Evolutionary conservation across 2,113 vertebrate genomes (phyloP).

Genomic region (Mustelus asterias): DNA sequence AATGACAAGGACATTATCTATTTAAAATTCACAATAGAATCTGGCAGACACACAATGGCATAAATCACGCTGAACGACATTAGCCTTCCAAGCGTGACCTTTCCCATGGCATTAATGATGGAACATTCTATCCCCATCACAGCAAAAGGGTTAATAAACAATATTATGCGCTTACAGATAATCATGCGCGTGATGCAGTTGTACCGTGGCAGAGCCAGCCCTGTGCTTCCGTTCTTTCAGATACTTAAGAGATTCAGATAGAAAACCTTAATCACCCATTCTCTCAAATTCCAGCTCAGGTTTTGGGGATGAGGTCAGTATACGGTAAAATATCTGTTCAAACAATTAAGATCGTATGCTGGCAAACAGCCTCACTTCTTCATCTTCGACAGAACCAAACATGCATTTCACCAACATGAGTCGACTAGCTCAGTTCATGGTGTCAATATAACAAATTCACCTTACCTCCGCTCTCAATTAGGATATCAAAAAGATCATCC

Average conservation of each 20-base stretch:
- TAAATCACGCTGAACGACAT: neutral
- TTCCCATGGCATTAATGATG: neutral
- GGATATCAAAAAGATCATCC: slow-evolving; percentile 97
- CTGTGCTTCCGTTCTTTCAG: neutral
- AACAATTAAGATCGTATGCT: neutral
- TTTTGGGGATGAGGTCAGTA: neutral
- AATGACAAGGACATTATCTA: neutral
- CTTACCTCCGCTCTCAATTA: slow-evolving; percentile 95
- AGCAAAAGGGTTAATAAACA: neutral
- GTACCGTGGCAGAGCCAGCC: neutral
- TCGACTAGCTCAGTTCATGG: neutral
- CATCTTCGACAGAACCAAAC: neutral
- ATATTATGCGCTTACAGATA: neutral
- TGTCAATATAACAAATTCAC: neutral
- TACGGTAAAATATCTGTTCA: neutral
- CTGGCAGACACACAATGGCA: neutral
- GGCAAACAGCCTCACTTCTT: neutral
- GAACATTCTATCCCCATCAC: neutral
- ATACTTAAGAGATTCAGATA: neutral
- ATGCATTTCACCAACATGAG: neutral
- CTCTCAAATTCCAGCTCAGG: neutral
- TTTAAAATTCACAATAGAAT: neutral
- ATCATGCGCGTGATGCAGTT: neutral
- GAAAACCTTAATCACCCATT: neutral
- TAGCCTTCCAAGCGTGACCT: neutral